phyloP scores from a whole-genome alignment of 37 sponge, comb jelly and placozoan species.

The Bolinopsis microptera region DNA sequence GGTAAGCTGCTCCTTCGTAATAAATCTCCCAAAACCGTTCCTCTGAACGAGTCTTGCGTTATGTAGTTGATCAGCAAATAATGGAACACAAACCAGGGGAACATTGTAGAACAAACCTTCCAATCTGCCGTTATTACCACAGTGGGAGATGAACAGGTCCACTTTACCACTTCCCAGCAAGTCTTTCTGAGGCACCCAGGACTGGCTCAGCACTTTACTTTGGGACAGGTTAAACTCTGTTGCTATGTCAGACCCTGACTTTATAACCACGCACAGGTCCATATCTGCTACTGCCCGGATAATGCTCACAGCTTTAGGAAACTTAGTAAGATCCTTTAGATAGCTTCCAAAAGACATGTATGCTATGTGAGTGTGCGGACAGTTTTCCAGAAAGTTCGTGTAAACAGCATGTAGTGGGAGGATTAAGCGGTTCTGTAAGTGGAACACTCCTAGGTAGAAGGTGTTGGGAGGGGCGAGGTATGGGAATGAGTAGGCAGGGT shows the following conservation, averaged over 20 bases:
- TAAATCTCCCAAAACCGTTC: neutral
- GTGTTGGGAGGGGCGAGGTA: neutral
- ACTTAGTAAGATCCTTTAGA: neutral
- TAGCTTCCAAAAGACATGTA: neutral
- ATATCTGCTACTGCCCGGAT: neutral
- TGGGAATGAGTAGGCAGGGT: neutral
- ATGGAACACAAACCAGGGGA: neutral
- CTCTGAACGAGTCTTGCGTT: neutral
- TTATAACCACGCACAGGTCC: neutral
- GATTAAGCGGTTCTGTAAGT: neutral
- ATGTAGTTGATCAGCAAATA: neutral
- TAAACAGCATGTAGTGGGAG: neutral
- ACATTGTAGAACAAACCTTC: neutral
- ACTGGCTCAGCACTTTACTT: neutral
- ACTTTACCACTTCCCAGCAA: neutral
- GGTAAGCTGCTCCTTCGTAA: conserved; percentile 13
- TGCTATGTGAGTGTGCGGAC: neutral
- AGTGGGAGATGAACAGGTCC: conserved; percentile 10
- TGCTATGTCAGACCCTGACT: neutral
- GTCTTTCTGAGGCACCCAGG: conserved; percentile 1
- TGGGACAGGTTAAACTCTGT: neutral
- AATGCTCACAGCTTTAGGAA: neutral
- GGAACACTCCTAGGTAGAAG: neutral
- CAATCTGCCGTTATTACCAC: conserved; percentile 28
- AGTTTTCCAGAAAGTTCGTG: neutral